Evolutionary conservation across 2,113 vertebrate species (phyloP).

Genomic region (Pteropus alecto): DNA sequence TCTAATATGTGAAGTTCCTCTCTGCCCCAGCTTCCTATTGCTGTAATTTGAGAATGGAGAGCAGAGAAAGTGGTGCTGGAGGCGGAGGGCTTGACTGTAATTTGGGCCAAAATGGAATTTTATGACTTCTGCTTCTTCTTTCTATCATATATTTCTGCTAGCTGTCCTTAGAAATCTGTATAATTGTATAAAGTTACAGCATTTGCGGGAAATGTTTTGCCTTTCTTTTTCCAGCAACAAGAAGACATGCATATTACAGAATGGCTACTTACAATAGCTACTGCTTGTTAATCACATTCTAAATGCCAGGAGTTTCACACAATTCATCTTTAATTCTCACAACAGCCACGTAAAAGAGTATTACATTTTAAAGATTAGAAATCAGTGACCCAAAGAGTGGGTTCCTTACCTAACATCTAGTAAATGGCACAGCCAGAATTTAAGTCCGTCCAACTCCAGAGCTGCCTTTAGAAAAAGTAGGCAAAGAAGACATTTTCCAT

Average conservation of each 20-base stretch:
- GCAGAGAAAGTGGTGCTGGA: background rate
- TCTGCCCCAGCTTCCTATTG: background rate
- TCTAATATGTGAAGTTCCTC: background rate
- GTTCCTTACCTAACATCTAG: background rate
- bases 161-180: background rate
- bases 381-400: background rate
- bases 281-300: background rate
- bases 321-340: background rate
- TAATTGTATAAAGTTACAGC: background rate
- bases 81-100: background rate
- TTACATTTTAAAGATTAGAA: background rate
- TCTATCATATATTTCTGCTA: background rate
- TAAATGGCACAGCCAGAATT: background rate
- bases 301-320: background rate
- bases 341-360: background rate
- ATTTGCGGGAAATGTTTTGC: background rate
- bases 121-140: background rate
- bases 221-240: background rate
- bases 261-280: background rate
- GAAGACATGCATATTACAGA: background rate
- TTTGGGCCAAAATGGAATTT: background rate
- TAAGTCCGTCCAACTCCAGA: background rate
- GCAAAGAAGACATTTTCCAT: background rate
- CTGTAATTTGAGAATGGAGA: background rate
- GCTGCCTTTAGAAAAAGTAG: background rate